phyloP scores from a whole-genome alignment of 2,797 vertebrate species.

The Pseudochirops corinnae region DNA sequence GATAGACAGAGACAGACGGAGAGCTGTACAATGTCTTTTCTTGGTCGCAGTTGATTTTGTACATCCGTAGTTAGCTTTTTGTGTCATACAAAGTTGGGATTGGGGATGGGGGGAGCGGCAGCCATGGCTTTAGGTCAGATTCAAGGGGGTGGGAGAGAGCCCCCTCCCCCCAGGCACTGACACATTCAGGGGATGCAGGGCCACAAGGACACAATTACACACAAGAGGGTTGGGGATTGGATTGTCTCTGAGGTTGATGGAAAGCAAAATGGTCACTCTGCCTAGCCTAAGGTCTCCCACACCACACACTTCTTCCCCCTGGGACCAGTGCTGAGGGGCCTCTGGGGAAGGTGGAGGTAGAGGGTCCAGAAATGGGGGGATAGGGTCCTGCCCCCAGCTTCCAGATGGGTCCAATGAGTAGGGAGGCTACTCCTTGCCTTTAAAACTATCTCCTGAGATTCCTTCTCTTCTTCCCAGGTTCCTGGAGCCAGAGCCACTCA shows the following conservation, averaged over 20 bases:
- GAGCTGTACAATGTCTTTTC: slow-evolving; percentile 75
- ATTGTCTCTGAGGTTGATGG: slow-evolving; percentile 80
- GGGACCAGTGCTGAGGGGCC: background rate
- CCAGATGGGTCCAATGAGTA: background rate
- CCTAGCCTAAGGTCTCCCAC: slow-evolving; percentile 51
- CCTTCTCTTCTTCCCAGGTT: background rate
- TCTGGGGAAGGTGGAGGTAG: slow-evolving; percentile 5
- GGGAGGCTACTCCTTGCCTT: background rate
- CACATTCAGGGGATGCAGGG: slow-evolving; percentile 79
- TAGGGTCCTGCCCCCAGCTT: background rate
- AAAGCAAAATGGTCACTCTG: slow-evolving; percentile 84
- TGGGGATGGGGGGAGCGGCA: slow-evolving; percentile 68
- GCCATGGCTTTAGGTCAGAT: slow-evolving; percentile 83
- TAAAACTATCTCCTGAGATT: background rate
- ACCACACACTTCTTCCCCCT: slow-evolving; percentile 39
- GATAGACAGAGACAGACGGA: slow-evolving; percentile 54
- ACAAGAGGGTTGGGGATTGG: slow-evolving; percentile 43
- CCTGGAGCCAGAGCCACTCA: background rate
- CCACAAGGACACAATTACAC: slow-evolving; percentile 74
- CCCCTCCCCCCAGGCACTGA: slow-evolving; percentile 77
- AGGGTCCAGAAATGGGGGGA: background rate
- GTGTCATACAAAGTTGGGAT: slow-evolving; percentile 73
- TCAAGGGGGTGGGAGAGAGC: slow-evolving; percentile 52
- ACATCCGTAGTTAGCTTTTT: slow-evolving; percentile 74
- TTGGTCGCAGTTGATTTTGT: slow-evolving; percentile 77